phyloP scores from a whole-genome alignment of 2,113 vertebrate species.

The Herpetotheres cachinnans region DNA sequence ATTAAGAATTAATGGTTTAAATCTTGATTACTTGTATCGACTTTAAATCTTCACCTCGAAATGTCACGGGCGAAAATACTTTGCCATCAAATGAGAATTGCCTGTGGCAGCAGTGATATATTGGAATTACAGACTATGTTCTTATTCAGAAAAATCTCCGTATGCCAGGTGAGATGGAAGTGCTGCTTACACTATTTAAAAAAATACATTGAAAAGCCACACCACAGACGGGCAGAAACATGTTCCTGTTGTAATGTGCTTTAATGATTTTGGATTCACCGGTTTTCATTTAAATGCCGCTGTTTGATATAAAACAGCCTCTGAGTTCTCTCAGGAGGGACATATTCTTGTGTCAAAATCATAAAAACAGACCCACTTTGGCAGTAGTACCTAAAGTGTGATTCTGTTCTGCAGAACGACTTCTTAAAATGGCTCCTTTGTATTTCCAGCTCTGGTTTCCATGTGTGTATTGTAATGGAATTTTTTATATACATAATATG shows the following conservation, averaged over 20 bases:
- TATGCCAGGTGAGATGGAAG: neutral
- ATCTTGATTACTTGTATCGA: neutral
- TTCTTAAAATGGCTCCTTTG: constrained; percentile 36
- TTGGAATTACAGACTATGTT: neutral
- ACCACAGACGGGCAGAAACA: neutral
- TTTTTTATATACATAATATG: neutral
- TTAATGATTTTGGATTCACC: neutral
- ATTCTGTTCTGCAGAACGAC: constrained; percentile 46
- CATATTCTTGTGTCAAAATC: neutral
- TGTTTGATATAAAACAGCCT: neutral
- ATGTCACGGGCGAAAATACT: neutral
- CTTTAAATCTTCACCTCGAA: neutral
- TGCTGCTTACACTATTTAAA: neutral
- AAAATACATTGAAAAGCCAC: neutral
- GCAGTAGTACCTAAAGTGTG: neutral
- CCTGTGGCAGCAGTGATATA: neutral
- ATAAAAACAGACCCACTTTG: constrained; percentile 37
- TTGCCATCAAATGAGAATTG: neutral
- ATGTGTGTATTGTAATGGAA: neutral
- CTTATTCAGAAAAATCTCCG: neutral
- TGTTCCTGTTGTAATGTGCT: neutral
- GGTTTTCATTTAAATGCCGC: neutral
- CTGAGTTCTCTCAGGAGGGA: neutral
- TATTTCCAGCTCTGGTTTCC: neutral
- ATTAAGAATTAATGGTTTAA: neutral